Percentiles rank a stretch among this genome's conserved stretches.
phyloP scores from a whole-genome alignment of 2,113 vertebrate genomes.

The Labeo rohita region DNA sequence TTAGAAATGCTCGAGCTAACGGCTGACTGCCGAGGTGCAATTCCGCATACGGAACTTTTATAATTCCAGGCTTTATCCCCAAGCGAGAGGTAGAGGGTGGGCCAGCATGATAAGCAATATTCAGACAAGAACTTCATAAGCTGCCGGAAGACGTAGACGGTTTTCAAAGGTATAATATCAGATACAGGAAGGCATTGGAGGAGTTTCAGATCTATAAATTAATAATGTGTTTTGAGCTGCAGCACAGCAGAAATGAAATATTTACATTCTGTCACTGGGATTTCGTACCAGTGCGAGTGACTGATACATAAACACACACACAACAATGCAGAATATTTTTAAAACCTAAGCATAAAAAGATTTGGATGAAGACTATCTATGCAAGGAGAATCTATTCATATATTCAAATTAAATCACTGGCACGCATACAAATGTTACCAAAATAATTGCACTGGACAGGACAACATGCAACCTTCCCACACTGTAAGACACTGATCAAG shows the following conservation, averaged over 20 bases:
- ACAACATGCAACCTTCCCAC: conserved; percentile 20
- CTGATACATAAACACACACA: conserved; percentile 31
- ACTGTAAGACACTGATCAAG: conserved; percentile 20
- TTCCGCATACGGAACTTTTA: conserved; percentile 41
- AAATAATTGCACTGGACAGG: not conserved
- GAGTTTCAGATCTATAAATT: conserved; percentile 74
- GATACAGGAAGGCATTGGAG: conserved; percentile 67
- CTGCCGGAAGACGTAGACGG: conserved; percentile 62
- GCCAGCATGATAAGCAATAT: conserved; percentile 64
- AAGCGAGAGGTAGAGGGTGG: conserved; percentile 56
- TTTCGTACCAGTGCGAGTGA: conserved; percentile 63
- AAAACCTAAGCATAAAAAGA: not conserved
- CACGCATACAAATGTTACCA: not conserved
- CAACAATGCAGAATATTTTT: not conserved
- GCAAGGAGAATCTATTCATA: not conserved
- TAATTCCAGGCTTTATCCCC: conserved; percentile 58
- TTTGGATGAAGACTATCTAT: not conserved
- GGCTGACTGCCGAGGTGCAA: conserved; percentile 25
- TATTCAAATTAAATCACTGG: not conserved
- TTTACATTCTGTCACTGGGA: conserved; percentile 72
- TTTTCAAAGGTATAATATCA: conserved; percentile 72
- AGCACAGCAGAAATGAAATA: conserved; percentile 75
- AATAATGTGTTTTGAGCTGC: conserved; percentile 76
- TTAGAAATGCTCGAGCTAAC: conserved; percentile 59
- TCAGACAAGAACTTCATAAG: conserved; percentile 64